Evolutionary conservation across 2,797 vertebrate species (phyloP).

Genomic region (Sardinella longiceps): DNA sequence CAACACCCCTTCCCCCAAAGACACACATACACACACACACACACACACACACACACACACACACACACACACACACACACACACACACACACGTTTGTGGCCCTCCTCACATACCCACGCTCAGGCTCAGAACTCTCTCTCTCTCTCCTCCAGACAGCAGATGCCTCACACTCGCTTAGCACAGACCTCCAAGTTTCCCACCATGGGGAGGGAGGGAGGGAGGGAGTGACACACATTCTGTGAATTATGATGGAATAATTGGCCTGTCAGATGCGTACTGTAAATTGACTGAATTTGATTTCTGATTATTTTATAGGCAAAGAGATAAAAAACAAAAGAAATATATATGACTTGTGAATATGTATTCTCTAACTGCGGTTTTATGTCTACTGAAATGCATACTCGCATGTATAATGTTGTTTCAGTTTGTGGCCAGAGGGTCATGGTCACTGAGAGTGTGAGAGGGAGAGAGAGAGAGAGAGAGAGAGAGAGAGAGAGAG

Average conservation of each 20-base stretch:
- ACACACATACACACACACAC: no score
- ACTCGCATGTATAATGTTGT: not conserved
- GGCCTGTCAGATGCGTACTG: not conserved
- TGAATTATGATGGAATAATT: slow-evolving; percentile 9
- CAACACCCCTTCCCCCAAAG: no score
- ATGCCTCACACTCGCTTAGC: slow-evolving; percentile 11
- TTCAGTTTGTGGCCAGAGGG: not conserved
- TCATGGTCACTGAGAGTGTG: not conserved
- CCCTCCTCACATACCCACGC: not conserved
- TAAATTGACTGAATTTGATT: not conserved
- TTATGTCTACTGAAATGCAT: not conserved
- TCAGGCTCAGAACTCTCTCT: not conserved
- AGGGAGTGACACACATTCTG: not conserved
- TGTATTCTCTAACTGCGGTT: no score
- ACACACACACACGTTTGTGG: no score
- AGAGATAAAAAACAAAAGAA: no score
- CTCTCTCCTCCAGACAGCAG: slow-evolving; percentile 2
- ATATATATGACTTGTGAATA: no score
- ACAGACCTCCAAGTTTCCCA: slow-evolving; percentile 48
- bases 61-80: no score
- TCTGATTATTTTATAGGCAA: not conserved
- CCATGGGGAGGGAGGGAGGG: not conserved
- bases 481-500: not conserved
- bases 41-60: no score
- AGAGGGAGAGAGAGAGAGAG: not conserved